These are phyloP conservation scores for Papilio polyxenes DNA, from an alignment of 1,140 invertebrate genomes.

Conservation along the genomic window DNA sequence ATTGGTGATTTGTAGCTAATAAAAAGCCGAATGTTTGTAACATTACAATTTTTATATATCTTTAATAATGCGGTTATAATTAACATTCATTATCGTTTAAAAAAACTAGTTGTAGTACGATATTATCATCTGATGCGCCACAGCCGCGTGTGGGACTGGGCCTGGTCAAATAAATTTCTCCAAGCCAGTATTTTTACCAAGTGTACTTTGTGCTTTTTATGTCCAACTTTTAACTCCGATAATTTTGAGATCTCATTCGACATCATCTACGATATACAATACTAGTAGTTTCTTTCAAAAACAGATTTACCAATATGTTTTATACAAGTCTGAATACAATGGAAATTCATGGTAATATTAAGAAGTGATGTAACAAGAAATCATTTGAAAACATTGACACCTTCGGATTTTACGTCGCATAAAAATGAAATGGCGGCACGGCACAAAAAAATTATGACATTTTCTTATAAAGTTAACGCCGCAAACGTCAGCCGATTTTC, in stretches of 20 bases:
- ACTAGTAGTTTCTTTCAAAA: not conserved
- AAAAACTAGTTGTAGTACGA: no score
- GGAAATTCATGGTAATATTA: not conserved
- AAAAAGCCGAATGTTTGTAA: not conserved
- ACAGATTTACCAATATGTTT: not conserved
- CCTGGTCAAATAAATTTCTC: no score
- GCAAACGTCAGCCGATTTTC: conserved; percentile 18
- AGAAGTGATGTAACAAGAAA: not conserved
- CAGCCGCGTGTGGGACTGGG: no score
- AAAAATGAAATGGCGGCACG: conserved; percentile 15
- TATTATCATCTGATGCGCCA: no score
- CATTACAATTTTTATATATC: no score
- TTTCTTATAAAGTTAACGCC: conserved; percentile 26
- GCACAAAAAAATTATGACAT: conserved; percentile 16
- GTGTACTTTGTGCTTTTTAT: no score
- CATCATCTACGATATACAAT: no score
- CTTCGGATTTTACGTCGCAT: conserved; percentile 20
- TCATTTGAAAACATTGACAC: not conserved
- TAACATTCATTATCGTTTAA: no score
- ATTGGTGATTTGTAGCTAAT: conserved; percentile 8
- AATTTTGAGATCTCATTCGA: no score
- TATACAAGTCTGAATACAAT: not conserved
- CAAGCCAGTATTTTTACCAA: no score
- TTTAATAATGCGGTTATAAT: no score
- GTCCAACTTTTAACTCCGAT: no score